These are phyloP conservation scores for Poecilia wingei DNA, from an alignment of 2,797 vertebrate species.

Conservation along the genomic window DNA sequence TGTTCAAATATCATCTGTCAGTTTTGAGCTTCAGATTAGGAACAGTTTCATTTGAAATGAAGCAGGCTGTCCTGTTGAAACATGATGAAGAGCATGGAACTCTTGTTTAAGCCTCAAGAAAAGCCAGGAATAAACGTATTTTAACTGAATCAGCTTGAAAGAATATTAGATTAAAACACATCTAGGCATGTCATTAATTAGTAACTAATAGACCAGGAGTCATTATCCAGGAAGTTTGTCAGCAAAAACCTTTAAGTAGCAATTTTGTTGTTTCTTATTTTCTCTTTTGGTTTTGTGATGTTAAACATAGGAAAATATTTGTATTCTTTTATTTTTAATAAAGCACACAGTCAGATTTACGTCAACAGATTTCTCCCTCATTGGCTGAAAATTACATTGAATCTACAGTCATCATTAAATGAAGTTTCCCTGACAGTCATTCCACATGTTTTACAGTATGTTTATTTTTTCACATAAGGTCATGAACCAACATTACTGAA, in stretches of 20 bases:
- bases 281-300: neutral
- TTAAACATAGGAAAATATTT: neutral
- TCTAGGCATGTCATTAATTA: neutral
- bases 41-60: conserved; percentile 33
- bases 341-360: neutral
- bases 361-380: neutral
- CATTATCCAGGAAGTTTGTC: neutral
- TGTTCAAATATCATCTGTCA: conserved; percentile 48
- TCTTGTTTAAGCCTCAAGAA: conserved; percentile 13
- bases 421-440: neutral
- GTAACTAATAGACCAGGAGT: neutral
- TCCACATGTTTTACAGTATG: neutral
- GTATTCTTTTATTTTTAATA: neutral
- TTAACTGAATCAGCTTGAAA: neutral
- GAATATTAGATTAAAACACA: no score
- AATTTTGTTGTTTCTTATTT: neutral
- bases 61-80: conserved; percentile 35
- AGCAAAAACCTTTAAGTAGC: neutral
- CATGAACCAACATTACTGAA: neutral
- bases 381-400: neutral
- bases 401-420: neutral
- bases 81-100: conserved; percentile 35
- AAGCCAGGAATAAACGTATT: conserved; percentile 1
- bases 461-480: neutral
- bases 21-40: conserved; percentile 32